Evolutionary conservation across 37 sponge, comb jelly and placozoan species (phyloP).

Genomic region (Amphimedon queenslandica): DNA sequence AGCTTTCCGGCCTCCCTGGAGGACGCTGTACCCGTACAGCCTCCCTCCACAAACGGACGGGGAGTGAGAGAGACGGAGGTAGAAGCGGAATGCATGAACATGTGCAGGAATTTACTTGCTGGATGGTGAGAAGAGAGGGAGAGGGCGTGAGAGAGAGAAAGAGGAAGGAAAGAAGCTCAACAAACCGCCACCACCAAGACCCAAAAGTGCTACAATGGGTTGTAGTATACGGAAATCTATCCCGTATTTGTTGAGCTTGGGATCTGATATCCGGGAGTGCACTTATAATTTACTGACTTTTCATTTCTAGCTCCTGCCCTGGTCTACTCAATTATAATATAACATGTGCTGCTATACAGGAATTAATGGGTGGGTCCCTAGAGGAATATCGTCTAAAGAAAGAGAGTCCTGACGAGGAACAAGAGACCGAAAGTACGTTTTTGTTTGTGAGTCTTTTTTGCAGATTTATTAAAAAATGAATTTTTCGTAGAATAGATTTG

Average conservation of each 20-base stretch:
- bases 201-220: too few species aligned
- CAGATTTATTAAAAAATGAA: too few species aligned
- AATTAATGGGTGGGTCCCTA: not conserved
- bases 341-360: not conserved
- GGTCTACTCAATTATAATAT: conserved; percentile 3
- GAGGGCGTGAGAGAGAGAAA: too few species aligned
- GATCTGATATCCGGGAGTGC: too few species aligned
- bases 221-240: too few species aligned
- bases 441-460: too few species aligned
- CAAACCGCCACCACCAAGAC: too few species aligned
- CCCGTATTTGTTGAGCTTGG: too few species aligned
- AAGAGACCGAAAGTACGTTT: not conserved
- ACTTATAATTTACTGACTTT: not conserved
- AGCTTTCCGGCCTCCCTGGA: not conserved
- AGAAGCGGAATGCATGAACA: conserved; percentile 55
- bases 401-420: not conserved
- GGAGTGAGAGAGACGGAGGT: conserved; percentile 34
- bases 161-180: too few species aligned
- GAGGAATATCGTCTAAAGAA: not conserved
- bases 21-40: conserved; percentile 3
- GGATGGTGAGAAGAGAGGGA: conserved; percentile 34
- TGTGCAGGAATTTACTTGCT: conserved; percentile 35
- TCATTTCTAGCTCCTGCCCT: conserved; percentile 1
- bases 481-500: too few species aligned
- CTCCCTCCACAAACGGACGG: conserved; percentile 11